Evolutionary conservation across 2,888 invertebrate genomes (phyloP).

Genomic region (Troides oblongomaculatus): DNA sequence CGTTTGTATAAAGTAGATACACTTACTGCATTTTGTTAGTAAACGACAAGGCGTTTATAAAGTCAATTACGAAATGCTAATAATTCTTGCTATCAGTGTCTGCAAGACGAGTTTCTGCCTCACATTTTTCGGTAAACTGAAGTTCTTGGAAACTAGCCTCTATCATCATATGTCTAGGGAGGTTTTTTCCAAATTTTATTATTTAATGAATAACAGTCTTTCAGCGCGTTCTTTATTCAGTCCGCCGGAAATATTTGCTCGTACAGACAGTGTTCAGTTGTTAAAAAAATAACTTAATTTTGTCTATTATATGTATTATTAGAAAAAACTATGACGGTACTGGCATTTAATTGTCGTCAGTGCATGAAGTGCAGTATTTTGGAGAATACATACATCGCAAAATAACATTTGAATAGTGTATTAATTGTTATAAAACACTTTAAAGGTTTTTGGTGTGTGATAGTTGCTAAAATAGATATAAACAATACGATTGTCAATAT

Average conservation of each 20-base stretch:
- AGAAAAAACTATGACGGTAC: no score
- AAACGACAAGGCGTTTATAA: constrained; percentile 5
- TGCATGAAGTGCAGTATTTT: no score
- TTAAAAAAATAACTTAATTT: not conserved
- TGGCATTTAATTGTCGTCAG: no score
- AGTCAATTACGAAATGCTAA: constrained; percentile 47
- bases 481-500: no score
- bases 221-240: constrained; percentile 63
- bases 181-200: constrained; percentile 42
- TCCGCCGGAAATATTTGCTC: constrained; percentile 47
- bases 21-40: constrained; percentile 16
- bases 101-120: constrained; percentile 61
- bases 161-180: constrained; percentile 44
- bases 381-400: no score
- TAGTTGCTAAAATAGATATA: no score
- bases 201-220: constrained; percentile 47
- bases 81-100: constrained; percentile 67
- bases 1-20: not conserved
- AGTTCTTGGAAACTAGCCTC: constrained; percentile 42
- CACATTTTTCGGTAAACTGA: constrained; percentile 35
- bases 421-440: no score
- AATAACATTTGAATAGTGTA: no score
- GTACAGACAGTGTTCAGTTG: not conserved
- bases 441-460: no score
- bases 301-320: not conserved